These are phyloP conservation scores for Lasiommata megera DNA, from an alignment of 2,888 invertebrate genomes.

Conservation along the genomic window DNA sequence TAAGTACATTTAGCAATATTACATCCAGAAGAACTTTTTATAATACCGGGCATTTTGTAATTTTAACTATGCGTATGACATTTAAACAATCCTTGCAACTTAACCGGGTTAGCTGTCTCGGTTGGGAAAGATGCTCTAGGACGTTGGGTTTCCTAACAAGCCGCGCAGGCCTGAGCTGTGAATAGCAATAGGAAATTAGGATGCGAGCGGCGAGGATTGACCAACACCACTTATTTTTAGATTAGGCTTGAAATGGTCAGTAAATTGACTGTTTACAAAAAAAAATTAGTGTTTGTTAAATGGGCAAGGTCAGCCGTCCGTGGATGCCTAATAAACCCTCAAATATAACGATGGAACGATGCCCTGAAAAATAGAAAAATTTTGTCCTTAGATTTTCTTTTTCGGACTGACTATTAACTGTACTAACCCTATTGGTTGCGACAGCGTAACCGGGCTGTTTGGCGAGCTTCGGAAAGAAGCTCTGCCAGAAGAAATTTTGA, in stretches of 20 bases:
- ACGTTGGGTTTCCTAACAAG: conserved; percentile 28
- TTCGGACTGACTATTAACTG: too few relatives aligned
- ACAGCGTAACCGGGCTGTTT: too few relatives aligned
- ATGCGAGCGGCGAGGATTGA: neutral
- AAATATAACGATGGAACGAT: too few relatives aligned
- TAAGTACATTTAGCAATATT: too few relatives aligned
- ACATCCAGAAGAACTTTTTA: too few relatives aligned
- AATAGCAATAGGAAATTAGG: conserved; percentile 25
- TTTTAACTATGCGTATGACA: neutral
- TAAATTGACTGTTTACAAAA: neutral
- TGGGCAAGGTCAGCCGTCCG: neutral
- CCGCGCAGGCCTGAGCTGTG: conserved; percentile 5
- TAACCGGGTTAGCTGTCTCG: conserved; percentile 22
- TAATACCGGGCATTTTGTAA: too few relatives aligned
- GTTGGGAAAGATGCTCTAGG: conserved; percentile 27
- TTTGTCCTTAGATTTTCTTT: too few relatives aligned
- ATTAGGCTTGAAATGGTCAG: neutral
- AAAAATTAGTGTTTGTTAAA: neutral
- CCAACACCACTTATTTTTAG: neutral
- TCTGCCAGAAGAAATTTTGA: too few relatives aligned
- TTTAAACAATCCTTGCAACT: conserved; percentile 7
- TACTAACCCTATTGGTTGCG: too few relatives aligned
- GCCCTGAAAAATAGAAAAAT: too few relatives aligned
- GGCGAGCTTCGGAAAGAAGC: too few relatives aligned
- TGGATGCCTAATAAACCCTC: neutral